phyloP scores from a whole-genome alignment of 2,797 vertebrate genomes.

The Choloepus didactylus region DNA sequence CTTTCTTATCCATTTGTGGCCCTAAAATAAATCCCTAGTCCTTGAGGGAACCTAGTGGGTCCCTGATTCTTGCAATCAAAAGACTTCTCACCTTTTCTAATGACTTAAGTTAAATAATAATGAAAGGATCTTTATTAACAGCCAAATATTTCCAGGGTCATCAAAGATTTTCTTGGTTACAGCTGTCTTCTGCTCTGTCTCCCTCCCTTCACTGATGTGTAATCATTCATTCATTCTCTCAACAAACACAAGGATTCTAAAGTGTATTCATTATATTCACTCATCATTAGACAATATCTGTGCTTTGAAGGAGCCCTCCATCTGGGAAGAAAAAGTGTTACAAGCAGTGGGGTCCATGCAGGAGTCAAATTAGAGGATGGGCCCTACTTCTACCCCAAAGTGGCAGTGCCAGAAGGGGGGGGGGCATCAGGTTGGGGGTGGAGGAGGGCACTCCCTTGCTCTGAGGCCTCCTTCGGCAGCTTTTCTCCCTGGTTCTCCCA shows the following conservation, averaged over 20 bases:
- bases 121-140: neutral
- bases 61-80: slow-evolving; percentile 3
- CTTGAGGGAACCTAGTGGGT: neutral
- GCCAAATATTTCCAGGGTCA: neutral
- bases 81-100: slow-evolving; percentile 1
- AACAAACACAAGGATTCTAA: neutral
- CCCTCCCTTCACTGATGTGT: neutral
- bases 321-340: neutral
- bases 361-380: neutral
- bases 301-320: neutral
- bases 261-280: neutral
- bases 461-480: neutral
- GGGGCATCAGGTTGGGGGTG: neutral
- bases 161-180: slow-evolving; percentile 27
- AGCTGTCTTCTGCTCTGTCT: neutral
- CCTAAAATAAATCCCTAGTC: neutral
- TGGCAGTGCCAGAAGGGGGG: neutral
- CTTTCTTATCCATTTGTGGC: neutral
- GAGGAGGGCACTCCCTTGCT: neutral
- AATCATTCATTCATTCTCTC: neutral
- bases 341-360: neutral
- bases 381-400: neutral
- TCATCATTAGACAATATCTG: neutral
- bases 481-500: neutral
- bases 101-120: slow-evolving; percentile 37